Evolutionary conservation across 2,888 invertebrate species (phyloP).

Genomic region (Acanthococcus lagerstroemiae): DNA sequence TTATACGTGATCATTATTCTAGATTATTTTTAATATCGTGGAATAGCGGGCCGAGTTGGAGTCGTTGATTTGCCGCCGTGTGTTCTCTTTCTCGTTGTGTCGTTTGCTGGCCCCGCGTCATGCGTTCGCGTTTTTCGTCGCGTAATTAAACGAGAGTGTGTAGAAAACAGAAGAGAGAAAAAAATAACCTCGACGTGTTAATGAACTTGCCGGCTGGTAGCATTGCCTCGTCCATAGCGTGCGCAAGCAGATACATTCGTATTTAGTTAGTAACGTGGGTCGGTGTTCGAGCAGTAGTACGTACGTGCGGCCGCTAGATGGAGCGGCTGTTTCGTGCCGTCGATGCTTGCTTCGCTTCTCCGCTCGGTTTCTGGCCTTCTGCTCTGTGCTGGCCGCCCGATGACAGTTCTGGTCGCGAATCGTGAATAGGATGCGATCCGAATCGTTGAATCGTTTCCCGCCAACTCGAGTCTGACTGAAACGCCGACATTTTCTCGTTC

Average conservation of each 20-base stretch:
- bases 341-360: neutral
- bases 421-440: too few relatives aligned
- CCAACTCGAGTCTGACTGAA: too few relatives aligned
- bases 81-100: neutral
- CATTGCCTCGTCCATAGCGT: slow-evolving; percentile 1
- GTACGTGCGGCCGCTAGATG: neutral
- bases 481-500: too few relatives aligned
- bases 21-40: too few relatives aligned
- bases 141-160: neutral
- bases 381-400: neutral
- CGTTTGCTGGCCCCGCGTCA: neutral
- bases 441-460: neutral
- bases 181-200: slow-evolving; percentile 31
- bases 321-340: neutral
- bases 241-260: neutral
- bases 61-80: too few relatives aligned
- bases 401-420: neutral
- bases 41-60: too few relatives aligned
- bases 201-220: slow-evolving; percentile 23
- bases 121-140: neutral
- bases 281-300: too few relatives aligned
- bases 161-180: neutral
- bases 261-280: too few relatives aligned
- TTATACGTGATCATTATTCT: too few relatives aligned
- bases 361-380: too few relatives aligned